These are phyloP conservation scores for Amblyjoppa fuscipennis DNA, from an alignment of 2,888 invertebrate genomes.

Conservation along the genomic window DNA sequence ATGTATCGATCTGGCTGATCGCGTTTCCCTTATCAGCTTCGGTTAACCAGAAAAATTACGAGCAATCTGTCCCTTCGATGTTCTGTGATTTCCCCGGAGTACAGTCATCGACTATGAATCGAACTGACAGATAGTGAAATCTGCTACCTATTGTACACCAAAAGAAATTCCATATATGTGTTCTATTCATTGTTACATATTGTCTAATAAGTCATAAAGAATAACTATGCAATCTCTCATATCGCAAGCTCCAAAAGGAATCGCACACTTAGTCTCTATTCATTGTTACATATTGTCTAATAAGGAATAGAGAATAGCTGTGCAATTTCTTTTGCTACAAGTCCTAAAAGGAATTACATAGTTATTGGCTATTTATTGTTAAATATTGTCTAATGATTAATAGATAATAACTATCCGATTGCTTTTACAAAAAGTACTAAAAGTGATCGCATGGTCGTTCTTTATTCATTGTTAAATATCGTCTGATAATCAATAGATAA, in stretches of 20 bases:
- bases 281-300: too few relatives aligned
- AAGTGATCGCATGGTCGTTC: too few relatives aligned
- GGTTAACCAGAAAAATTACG: conserved; percentile 18
- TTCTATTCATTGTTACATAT: neutral
- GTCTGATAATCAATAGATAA: too few relatives aligned
- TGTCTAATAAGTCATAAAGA: too few relatives aligned
- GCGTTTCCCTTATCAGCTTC: conserved; percentile 38
- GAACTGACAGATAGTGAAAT: conserved; percentile 2
- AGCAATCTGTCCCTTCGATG: conserved; percentile 44
- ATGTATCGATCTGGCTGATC: neutral
- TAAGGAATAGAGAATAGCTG: too few relatives aligned
- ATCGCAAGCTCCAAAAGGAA: neutral
- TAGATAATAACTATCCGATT: too few relatives aligned
- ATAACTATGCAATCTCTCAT: neutral
- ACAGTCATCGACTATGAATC: conserved; percentile 25
- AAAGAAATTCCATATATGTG: neutral
- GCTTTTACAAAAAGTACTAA: too few relatives aligned
- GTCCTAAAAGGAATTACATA: neutral
- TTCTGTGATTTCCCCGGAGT: conserved; percentile 25
- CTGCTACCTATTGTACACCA: neutral
- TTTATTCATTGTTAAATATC: too few relatives aligned
- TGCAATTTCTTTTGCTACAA: neutral
- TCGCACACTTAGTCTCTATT: neutral
- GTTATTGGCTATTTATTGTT: neutral
- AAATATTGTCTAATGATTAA: too few relatives aligned